Percentiles rank a stretch among this genome's conserved stretches.
phyloP scores from a whole-genome alignment of 2,113 vertebrate genomes.

The Euleptes europaea region DNA sequence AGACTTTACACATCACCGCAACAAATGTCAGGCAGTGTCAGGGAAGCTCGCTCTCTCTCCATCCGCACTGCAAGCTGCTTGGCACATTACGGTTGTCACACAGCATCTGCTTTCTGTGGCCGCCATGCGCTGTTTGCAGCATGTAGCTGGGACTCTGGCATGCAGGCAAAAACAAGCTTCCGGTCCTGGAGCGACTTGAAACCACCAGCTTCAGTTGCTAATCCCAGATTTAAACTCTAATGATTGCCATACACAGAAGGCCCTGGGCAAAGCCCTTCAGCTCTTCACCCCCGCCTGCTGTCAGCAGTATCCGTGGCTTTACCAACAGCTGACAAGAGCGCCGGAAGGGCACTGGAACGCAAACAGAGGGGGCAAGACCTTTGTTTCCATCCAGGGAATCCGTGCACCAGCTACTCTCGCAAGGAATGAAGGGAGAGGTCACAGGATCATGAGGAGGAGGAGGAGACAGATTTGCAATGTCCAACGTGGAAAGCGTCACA shows the following conservation, averaged over 20 bases:
- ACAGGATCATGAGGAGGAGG: not conserved
- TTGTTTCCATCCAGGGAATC: not conserved
- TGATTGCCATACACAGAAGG: conserved; percentile 27
- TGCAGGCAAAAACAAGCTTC: conserved; percentile 22
- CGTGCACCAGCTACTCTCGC: not conserved
- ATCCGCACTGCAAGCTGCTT: not conserved
- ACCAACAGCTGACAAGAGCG: conserved; percentile 41
- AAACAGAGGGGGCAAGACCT: conserved; percentile 13
- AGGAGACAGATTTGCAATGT: not conserved
- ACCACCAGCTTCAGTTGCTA: conserved; percentile 55
- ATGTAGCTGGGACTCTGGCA: not conserved
- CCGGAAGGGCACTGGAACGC: conserved; percentile 52
- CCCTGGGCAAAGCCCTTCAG: conserved; percentile 52
- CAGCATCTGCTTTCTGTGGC: not conserved
- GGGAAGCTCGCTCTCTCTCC: not conserved
- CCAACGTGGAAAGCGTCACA: not conserved
- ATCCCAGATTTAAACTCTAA: conserved; percentile 68
- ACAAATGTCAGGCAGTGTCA: not conserved
- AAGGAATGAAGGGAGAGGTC: not conserved
- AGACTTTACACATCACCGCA: not conserved
- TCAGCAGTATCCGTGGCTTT: conserved; percentile 54
- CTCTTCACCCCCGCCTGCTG: not conserved
- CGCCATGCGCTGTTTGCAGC: no score
- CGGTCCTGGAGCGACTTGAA: conserved; percentile 36
- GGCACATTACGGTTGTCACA: not conserved